Evolutionary conservation across 2,888 invertebrate genomes (phyloP).

Genomic region (Dione juno): DNA sequence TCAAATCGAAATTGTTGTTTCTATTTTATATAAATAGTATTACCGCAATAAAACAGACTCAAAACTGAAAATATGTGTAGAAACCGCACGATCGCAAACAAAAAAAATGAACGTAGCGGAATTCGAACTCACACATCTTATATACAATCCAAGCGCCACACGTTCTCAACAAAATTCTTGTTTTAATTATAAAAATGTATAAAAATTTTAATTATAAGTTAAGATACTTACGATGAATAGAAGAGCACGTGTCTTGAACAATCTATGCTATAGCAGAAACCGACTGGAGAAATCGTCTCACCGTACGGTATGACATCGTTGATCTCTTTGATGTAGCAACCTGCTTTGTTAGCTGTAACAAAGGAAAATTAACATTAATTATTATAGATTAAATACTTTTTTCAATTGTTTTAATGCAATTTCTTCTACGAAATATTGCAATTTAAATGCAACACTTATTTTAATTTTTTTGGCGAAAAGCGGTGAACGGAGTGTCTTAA

Average conservation of each 20-base stretch:
- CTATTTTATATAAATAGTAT: too few species aligned
- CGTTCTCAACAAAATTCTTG: not conserved
- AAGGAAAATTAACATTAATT: slow-evolving; percentile 46
- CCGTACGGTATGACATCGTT: slow-evolving; percentile 68
- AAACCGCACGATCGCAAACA: too few species aligned
- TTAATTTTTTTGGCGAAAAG: not conserved
- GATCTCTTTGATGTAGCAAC: slow-evolving; percentile 67
- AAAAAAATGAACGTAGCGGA: too few species aligned
- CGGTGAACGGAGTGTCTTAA: not conserved
- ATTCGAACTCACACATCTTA: too few species aligned
- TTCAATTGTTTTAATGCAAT: not conserved
- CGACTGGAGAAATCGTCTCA: slow-evolving; percentile 53
- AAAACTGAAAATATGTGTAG: too few species aligned
- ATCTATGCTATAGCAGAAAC: slow-evolving; percentile 61
- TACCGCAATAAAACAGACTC: too few species aligned
- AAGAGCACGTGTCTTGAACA: slow-evolving; percentile 55
- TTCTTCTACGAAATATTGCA: not conserved
- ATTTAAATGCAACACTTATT: not conserved
- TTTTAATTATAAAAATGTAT: not conserved
- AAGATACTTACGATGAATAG: slow-evolving; percentile 68
- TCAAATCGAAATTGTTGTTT: too few species aligned
- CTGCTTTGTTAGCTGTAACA: slow-evolving; percentile 67
- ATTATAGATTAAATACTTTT: not conserved
- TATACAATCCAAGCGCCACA: too few species aligned
- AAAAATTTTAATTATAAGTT: not conserved